Base-by-base conservation (phyloP, 2,113 vertebrate species). In the Sylvicapra grimmia region DNA sequence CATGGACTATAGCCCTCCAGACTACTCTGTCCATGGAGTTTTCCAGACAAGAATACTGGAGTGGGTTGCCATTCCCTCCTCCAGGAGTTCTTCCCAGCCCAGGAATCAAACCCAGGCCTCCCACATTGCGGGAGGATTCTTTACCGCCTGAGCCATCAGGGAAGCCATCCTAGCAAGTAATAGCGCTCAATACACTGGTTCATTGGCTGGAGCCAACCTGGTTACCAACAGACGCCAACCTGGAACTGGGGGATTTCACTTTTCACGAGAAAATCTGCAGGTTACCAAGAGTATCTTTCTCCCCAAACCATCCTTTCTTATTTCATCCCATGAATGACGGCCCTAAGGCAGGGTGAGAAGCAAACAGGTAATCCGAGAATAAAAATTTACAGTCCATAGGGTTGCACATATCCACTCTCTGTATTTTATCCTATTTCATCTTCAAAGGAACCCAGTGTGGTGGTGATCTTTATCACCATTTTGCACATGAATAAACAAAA, bases 391-490 rank as follows among this genome's bases (percentile, higher is more conserved):
- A 40, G 10, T 25, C 36, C 68, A 13, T 3, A 40, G 36, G 19
- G 5, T 3, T 21, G 19, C 4, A 25, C 10, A 1, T 1, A 25
- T 40, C 47, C 4, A 8, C 6, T 47, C 11, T 16, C 1, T 4
- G 31, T 14, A 12, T n/a, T 54, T 83, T 31, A 72, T 79, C 51
- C 51, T 65, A 21, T 86, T 75, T n/a, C 21, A 1, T 44, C 58
- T 13, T 90, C 85, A 80, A 31, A 88, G 80, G 56, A 25, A 36
- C 65, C 58, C 47, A 27, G 0, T 2, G 65, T 54, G 36, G 27
- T 13, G 0, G 29, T 19, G 33, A 61, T 31, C 47, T 68, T 86
- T 84, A 44, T 36, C 8, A 58, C 13, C 63, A 53, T 83, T 84
- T 12, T 12, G 29, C 40, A 49, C 53, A 31, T 3, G 68, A 40